A percentile compares a stretch with the other conserved stretches of the same genome.
phyloP scores from a whole-genome alignment of 2,797 vertebrate species.

The Danio tinwini region DNA sequence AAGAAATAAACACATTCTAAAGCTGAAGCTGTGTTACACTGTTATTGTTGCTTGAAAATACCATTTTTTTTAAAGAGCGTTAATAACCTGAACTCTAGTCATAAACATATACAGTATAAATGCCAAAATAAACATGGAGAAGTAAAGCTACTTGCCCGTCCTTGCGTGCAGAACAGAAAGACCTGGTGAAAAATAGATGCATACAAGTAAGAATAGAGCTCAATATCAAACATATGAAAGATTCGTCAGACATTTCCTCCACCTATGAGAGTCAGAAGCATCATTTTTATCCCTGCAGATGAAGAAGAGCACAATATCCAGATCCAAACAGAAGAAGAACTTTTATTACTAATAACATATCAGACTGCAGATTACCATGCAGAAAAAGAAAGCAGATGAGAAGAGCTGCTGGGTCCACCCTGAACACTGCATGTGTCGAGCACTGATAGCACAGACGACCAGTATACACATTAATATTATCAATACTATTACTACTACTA shows the following conservation, averaged over 20 bases:
- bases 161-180: not conserved
- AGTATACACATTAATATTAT: too few species aligned
- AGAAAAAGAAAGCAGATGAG: not conserved
- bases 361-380: not conserved
- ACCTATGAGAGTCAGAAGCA: constrained; percentile 11
- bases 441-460: not conserved
- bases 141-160: not conserved
- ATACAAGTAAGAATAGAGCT: not conserved
- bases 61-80: too few species aligned
- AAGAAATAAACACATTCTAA: too few species aligned
- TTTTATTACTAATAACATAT: not conserved
- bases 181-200: not conserved
- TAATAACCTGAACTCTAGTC: not conserved
- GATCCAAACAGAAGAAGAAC: not conserved
- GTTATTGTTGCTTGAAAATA: too few species aligned
- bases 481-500: too few species aligned
- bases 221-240: not conserved
- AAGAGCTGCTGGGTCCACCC: constrained; percentile 8
- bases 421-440: not conserved
- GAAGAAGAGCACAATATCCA: not conserved
- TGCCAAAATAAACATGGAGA: not conserved
- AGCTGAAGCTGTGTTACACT: too few species aligned
- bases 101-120: not conserved
- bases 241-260: not conserved
- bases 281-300: not conserved